Evolutionary conservation across 2,888 invertebrate genomes (phyloP), one percentile per base, ranked within the genome.

Genomic region (Zelleria hepariella): DNA sequence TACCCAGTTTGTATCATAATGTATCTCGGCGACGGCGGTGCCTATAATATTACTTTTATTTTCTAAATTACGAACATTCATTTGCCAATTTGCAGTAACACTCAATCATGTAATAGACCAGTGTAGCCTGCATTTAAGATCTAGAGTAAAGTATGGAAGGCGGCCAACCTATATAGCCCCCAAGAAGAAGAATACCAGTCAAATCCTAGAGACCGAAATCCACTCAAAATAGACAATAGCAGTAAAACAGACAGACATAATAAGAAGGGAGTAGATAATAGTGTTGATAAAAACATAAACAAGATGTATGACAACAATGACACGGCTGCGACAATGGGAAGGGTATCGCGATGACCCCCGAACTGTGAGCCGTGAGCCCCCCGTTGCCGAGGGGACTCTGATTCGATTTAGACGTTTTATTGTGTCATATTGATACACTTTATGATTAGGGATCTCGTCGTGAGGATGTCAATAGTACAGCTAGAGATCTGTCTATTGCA

Each of bases 351-450:
- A 81, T 81, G 78, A 81, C 67, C 62, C 69, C 70, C 75, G 74
- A 32, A 32, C 32, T 20, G 27, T 10, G 27, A 21, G 23, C 27
- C 18, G 27, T 52, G 52, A 52, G 23, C 24, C 32, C 32, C 32
- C 8, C 32, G 52, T 24, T 51, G 24, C 21, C 15, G 78, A 81
- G 83, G 85, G n/a, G 67, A 66, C 65, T 60, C 69, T 82, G 82
- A 86, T 83, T 83, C 73, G 72, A 83, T 84, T 85, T 82, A 74
- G 81, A 81, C 80, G 63, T 80, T 79, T 83, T 81, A 86, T 86
- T 85, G 81, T 75, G 73, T 74, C 79, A 77, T 82, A 82, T 82
- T 81, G 80, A 82, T 84, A 82, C 73, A 77, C 75, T 77, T 78
- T 78, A 70, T 80, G 78, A 82, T 80, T 80, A 78, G 74, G 72